These are phyloP conservation scores for Alectoris magna DNA, from an alignment of 2,797 vertebrate genomes.

Conservation along the genomic window DNA sequence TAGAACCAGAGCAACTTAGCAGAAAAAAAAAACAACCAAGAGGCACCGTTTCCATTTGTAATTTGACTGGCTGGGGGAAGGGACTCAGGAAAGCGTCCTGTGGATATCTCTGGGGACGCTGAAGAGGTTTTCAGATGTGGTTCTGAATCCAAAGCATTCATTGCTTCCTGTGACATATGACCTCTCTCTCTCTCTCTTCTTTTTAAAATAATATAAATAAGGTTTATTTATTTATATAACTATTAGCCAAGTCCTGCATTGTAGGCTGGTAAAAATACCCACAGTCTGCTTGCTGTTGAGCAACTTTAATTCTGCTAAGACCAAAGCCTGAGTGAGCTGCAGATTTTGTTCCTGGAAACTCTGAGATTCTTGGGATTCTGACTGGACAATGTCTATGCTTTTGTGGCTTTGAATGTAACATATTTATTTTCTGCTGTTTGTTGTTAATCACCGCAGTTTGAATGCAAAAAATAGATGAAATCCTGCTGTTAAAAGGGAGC, in stretches of 20 bases:
- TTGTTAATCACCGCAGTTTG: conserved; percentile 20
- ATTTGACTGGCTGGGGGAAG: conserved; percentile 18
- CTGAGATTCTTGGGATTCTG: conserved; percentile 38
- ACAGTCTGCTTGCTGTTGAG: conserved; percentile 47
- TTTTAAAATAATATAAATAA: conserved; percentile 36
- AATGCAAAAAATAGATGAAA: conserved; percentile 23
- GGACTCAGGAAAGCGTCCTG: conserved; percentile 22
- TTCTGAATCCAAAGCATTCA: conserved; percentile 51
- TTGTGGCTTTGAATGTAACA: conserved; percentile 45
- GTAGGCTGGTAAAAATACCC: not conserved
- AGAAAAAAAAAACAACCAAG: not conserved
- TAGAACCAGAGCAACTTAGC: not conserved
- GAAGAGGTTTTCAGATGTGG: conserved; percentile 58
- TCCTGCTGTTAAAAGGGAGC: not conserved
- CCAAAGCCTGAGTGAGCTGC: conserved; percentile 29
- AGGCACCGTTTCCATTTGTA: conserved; percentile 33
- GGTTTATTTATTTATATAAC: conserved; percentile 63
- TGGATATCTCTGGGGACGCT: conserved; percentile 5
- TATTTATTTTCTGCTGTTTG: conserved; percentile 58
- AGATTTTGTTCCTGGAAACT: conserved; percentile 62
- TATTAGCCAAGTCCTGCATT: conserved; percentile 41
- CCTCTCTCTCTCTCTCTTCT: not conserved
- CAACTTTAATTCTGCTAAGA: not conserved
- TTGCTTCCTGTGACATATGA: conserved; percentile 24
- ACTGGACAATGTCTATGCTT: conserved; percentile 47